Percentiles rank a stretch among this genome's conserved stretches.
These are phyloP conservation scores for Ridgeia piscesae DNA, from an alignment of 1,140 invertebrate genomes.

Conservation along the genomic window DNA sequence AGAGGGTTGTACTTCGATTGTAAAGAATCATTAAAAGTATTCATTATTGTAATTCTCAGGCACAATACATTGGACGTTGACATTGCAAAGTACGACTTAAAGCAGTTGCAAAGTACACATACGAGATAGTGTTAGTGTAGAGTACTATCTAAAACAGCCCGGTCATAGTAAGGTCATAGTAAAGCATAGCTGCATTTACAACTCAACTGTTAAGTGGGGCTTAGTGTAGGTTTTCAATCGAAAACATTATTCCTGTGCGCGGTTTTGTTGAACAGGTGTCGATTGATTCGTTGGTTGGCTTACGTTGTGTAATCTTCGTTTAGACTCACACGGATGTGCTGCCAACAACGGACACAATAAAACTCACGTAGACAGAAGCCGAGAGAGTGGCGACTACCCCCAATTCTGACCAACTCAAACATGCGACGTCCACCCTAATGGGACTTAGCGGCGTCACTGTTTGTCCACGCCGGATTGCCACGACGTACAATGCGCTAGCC, in stretches of 20 bases:
- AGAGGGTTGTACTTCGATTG: background rate
- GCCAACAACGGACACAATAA: background rate
- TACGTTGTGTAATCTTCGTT: background rate
- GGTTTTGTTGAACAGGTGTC: background rate
- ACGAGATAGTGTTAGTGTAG: background rate
- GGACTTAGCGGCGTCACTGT: background rate
- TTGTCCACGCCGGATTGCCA: background rate
- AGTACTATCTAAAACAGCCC: background rate
- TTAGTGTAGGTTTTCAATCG: background rate
- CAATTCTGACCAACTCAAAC: background rate
- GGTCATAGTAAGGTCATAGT: background rate
- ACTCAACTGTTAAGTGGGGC: background rate
- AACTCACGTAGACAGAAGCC: background rate
- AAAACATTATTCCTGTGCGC: background rate
- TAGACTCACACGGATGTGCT: background rate
- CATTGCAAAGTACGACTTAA: background rate
- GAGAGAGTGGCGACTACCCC: background rate
- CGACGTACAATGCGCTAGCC: background rate
- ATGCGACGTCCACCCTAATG: background rate
- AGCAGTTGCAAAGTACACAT: background rate
- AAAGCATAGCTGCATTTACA: background rate
- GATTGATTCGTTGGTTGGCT: background rate
- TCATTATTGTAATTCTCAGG: background rate
- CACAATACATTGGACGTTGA: background rate
- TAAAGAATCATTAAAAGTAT: background rate